Evolutionary conservation across 2,888 invertebrate species (phyloP).

Genomic region (Agrilus cyanescens): DNA sequence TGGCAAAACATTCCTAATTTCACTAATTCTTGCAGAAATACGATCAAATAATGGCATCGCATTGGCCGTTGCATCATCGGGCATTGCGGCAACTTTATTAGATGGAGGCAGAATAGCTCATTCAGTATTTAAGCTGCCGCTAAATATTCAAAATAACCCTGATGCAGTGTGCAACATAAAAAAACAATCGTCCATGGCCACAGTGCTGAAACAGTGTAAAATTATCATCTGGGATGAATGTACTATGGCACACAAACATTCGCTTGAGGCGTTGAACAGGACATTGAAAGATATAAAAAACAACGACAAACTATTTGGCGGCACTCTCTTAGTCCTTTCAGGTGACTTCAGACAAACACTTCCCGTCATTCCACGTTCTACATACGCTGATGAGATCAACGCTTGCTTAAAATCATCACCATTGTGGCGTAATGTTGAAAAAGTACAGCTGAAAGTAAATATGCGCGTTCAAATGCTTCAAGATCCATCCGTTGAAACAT

Average conservation of each 20-base stretch:
- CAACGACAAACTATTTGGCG: constrained; percentile 2
- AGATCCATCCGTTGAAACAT: constrained; percentile 19
- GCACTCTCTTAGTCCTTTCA: constrained; percentile 2
- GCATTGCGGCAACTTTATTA: constrained; percentile 32
- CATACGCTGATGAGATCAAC: neutral
- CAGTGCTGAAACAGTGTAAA: constrained; percentile 21
- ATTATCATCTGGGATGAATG: constrained; percentile 33
- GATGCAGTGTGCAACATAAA: constrained; percentile 20
- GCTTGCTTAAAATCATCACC: neutral
- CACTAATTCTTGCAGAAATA: too few relatives aligned
- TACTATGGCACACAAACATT: constrained; percentile 22
- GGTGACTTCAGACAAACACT: constrained; percentile 20
- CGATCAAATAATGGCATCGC: constrained; percentile 3
- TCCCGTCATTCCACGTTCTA: constrained; percentile 11
- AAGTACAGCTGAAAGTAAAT: constrained; percentile 13
- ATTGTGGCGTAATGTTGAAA: constrained; percentile 13
- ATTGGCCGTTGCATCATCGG: constrained; percentile 19
- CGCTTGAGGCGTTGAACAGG: constrained; percentile 6
- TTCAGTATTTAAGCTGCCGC: constrained; percentile 1
- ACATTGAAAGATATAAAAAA: constrained; percentile 19
- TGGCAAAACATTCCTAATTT: too few relatives aligned
- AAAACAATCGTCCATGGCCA: constrained; percentile 21
- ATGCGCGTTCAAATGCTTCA: constrained; percentile 17
- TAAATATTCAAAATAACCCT: too few relatives aligned
- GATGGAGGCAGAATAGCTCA: too few relatives aligned